A percentile compares a stretch with the other conserved stretches of the same genome.
phyloP scores from a whole-genome alignment of 2,888 invertebrate species.

The Agrilus cyanescens region DNA sequence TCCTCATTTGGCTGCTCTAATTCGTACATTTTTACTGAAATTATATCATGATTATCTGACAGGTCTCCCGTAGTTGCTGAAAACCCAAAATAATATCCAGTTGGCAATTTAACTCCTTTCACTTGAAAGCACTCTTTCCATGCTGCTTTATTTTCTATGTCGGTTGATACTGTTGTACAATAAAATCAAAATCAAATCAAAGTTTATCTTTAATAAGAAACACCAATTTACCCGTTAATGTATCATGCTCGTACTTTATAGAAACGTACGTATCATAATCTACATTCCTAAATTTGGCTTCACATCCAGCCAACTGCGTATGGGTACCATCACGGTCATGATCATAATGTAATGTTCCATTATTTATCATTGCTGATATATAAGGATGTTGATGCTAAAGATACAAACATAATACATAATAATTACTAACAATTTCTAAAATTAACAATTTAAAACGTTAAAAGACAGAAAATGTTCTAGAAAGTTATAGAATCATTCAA shows the following conservation, averaged over 20 bases:
- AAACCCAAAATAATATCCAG: conserved; percentile 89
- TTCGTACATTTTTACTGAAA: conserved; percentile 85
- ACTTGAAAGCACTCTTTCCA: conserved; percentile 93
- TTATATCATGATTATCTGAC: conserved; percentile 91
- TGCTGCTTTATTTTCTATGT: conserved; percentile 80
- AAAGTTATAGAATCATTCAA: too few species aligned
- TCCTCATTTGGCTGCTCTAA: conserved; percentile 65
- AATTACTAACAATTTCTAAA: too few species aligned
- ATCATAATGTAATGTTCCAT: conserved; percentile 90
- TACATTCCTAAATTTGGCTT: conserved; percentile 85
- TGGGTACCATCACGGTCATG: conserved; percentile 98
- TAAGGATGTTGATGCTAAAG: conserved; percentile 93
- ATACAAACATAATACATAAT: conserved; percentile 10
- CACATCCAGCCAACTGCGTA: conserved; percentile 94
- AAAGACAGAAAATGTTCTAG: background rate
- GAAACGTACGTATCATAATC: conserved; percentile 84
- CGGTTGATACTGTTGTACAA: conserved; percentile 75
- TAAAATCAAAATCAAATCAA: conserved; percentile 16
- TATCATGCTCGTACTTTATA: conserved; percentile 84
- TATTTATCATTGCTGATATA: conserved; percentile 96
- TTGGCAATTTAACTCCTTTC: conserved; percentile 80
- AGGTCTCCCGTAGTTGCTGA: conserved; percentile 96
- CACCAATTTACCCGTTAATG: conserved; percentile 55
- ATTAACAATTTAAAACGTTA: background rate
- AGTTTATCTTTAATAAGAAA: background rate